Percentiles rank a stretch among this genome's conserved stretches.
Evolutionary conservation across 2,113 vertebrate species (phyloP).

Genomic region (Syrmaticus mikado): DNA sequence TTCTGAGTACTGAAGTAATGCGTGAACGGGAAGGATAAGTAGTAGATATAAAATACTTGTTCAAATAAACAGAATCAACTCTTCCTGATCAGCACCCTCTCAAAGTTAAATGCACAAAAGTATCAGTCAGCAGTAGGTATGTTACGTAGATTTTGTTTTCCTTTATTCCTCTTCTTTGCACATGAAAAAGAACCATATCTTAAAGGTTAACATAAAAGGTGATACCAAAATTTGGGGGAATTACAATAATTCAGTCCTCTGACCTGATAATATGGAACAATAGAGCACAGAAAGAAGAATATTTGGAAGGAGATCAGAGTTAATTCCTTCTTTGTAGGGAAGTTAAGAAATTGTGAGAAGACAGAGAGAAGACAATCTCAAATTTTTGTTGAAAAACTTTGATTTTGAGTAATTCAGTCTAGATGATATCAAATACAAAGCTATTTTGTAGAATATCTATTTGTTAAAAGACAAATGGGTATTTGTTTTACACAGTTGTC

Average conservation of each 20-base stretch:
- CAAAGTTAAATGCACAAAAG: background rate
- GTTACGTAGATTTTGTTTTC: background rate
- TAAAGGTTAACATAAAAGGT: background rate
- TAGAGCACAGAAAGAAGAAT: background rate
- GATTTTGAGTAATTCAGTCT: background rate
- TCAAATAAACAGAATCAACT: slow-evolving; percentile 56
- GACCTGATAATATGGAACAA: background rate
- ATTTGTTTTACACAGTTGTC: background rate
- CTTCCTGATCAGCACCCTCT: slow-evolving; percentile 9
- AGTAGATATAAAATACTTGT: slow-evolving; percentile 23
- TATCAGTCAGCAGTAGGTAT: background rate
- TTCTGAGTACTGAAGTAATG: slow-evolving; percentile 33
- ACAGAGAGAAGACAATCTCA: background rate
- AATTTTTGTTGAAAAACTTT: background rate
- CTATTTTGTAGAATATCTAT: background rate
- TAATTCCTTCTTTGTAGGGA: background rate
- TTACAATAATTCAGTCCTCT: background rate
- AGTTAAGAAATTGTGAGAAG: background rate
- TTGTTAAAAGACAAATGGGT: background rate
- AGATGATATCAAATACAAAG: background rate
- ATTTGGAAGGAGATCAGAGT: background rate
- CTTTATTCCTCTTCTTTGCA: background rate
- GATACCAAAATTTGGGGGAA: background rate
- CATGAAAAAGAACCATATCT: background rate
- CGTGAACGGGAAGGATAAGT: slow-evolving; percentile 24